Base-by-base conservation (phyloP, 1,140 invertebrate genomes). In the Drosophila pruinosa region DNA sequence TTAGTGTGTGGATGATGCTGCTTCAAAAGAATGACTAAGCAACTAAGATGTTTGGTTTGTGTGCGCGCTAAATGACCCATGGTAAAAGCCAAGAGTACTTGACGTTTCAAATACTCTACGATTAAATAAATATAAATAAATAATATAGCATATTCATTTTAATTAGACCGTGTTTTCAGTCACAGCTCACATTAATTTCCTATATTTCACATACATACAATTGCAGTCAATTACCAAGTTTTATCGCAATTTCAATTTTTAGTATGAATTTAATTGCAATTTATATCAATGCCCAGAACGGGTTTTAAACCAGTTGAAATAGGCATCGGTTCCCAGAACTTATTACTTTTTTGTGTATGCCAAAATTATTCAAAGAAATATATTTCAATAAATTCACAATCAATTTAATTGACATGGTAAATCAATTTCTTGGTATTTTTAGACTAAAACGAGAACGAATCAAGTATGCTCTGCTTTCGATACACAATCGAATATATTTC, bases 1-100 rank as follows among this genome's bases (percentile, higher is more conserved):
- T 57, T 59, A 28, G 24, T 39, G 31, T 8, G n/a, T 38, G 52
- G 28, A 21, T 54, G 57, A 14, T 61, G 57, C 47, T 61, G 43
- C 47, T 12, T 14, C 53, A 56, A 41, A 6, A 47, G 10, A 22
- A 24, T 62, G 43, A 41, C 48, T 45, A 53, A 54, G 43, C 57
- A 22, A n/a, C 12, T n/a, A 8, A n/a, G 12, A 19, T 36, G 7
- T 4, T 3, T 2, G 52, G 52, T 65, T 65, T 26, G 41, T 65
- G 52, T 47, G 19, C 39, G 8, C 17, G 39, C 26, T 65, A 57
- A 26, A 34, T 54, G 53, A 57, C 24, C 56, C 38, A 19, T 34
- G 45, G 21, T 38, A 24, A 7, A 22, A 45, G n/a, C 14, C 10
- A 12, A 45, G 43, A 10, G 12, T 14, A 14, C 22, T 24, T 6